Conservation (phyloP, 2,113 vertebrate species). For the Odocoileus hemionus region DNA sequence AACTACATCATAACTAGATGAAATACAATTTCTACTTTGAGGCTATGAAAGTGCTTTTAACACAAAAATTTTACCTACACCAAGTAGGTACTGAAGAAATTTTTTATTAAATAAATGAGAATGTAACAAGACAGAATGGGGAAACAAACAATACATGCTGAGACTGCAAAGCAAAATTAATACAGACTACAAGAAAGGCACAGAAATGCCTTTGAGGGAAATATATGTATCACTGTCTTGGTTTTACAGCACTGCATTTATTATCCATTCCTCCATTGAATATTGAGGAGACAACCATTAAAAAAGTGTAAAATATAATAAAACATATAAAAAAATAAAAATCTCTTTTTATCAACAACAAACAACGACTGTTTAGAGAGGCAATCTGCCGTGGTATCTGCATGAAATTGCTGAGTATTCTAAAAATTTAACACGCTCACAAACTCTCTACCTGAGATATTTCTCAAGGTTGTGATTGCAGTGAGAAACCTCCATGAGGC, state of each 20-base stretch:
- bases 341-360: neutral
- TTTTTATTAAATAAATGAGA: neutral
- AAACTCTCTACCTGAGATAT: neutral
- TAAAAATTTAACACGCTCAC: neutral
- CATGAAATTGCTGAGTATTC: neutral
- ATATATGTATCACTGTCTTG: neutral
- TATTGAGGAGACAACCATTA: neutral
- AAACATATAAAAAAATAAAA: neutral
- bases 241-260: neutral
- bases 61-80: neutral
- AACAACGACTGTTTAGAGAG: neutral
- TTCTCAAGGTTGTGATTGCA: neutral
- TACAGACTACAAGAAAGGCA: neutral
- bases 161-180: neutral
- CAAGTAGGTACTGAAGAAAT: neutral
- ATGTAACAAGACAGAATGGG: neutral
- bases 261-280: neutral
- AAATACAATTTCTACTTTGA: neutral
- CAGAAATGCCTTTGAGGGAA: neutral
- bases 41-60: neutral
- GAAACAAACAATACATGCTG: neutral
- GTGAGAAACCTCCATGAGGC: neutral
- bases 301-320: neutral
- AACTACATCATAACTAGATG: neutral
- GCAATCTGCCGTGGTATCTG: neutral